These are phyloP conservation scores for Todiramphus saurophagus DNA, from an alignment of 2,113 vertebrate species.

Conservation along the genomic window DNA sequence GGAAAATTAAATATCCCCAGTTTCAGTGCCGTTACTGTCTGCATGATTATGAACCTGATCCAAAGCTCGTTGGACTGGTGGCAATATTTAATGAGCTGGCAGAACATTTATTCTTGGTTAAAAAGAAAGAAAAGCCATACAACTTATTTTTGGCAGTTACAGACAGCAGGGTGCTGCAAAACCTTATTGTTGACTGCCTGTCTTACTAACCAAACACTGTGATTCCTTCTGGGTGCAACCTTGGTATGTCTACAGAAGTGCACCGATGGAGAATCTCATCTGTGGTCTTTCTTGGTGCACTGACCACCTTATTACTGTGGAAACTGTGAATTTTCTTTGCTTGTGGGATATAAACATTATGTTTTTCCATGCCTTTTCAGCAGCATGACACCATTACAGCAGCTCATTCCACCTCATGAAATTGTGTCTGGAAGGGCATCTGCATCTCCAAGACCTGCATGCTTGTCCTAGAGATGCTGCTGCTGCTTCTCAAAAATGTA, in stretches of 20 bases:
- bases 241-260: not conserved
- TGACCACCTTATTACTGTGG: not conserved
- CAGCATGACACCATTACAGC: not conserved
- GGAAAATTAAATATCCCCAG: not conserved
- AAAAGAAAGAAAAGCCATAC: not conserved
- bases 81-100: not conserved
- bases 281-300: not conserved
- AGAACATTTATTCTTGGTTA: not conserved
- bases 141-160: not conserved
- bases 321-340: not conserved
- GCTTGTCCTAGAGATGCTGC: not conserved
- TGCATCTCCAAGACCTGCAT: not conserved
- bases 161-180: not conserved
- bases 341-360: not conserved
- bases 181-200: not conserved
- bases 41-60: not conserved
- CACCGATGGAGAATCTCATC: not conserved
- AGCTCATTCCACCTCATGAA: rapidly evolving
- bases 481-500: not conserved
- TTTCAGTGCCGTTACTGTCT: not conserved
- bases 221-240: not conserved
- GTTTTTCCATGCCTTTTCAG: not conserved
- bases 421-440: not conserved
- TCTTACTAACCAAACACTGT: not conserved
- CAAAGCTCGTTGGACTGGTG: not conserved